phyloP scores from a whole-genome alignment of 2,888 invertebrate species.

The Plebejus melissa region DNA sequence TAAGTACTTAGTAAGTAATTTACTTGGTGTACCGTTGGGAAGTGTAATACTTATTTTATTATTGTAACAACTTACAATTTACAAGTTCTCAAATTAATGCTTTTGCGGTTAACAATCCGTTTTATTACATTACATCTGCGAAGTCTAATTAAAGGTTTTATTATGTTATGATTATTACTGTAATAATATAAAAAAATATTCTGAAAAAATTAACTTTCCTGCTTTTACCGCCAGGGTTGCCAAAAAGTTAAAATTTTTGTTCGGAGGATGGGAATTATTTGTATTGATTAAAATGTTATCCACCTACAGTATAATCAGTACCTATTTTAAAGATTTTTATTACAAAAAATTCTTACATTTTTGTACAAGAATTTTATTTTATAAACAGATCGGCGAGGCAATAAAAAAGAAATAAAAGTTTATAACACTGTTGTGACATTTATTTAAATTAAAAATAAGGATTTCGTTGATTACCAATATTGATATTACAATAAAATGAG shows the following conservation, averaged over 20 bases:
- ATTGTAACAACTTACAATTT: not conserved
- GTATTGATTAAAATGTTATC: not conserved
- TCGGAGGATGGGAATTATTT: not conserved
- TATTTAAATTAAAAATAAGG: conserved; percentile 11
- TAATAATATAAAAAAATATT: not conserved
- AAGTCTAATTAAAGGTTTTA: not conserved
- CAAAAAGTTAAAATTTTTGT: not conserved
- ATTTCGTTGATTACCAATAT: conserved; percentile 12
- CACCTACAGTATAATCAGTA: not conserved
- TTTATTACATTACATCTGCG: not conserved
- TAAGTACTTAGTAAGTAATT: not conserved
- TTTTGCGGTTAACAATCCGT: conserved; percentile 8
- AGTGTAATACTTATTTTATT: not conserved
- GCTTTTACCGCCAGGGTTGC: not conserved
- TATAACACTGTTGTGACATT: conserved; percentile 19
- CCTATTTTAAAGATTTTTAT: not conserved
- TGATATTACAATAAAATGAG: not conserved
- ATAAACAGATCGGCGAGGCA: conserved; percentile 2
- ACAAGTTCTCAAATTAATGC: conserved; percentile 9
- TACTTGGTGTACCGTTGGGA: not conserved
- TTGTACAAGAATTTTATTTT: conserved; percentile 4
- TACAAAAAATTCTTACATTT: not conserved
- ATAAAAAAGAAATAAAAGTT: conserved; percentile 27
- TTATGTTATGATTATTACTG: not conserved
- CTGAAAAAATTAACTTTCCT: not conserved